Evolutionary conservation across 2,113 vertebrate genomes (phyloP).

Genomic region (Fregata magnificens): DNA sequence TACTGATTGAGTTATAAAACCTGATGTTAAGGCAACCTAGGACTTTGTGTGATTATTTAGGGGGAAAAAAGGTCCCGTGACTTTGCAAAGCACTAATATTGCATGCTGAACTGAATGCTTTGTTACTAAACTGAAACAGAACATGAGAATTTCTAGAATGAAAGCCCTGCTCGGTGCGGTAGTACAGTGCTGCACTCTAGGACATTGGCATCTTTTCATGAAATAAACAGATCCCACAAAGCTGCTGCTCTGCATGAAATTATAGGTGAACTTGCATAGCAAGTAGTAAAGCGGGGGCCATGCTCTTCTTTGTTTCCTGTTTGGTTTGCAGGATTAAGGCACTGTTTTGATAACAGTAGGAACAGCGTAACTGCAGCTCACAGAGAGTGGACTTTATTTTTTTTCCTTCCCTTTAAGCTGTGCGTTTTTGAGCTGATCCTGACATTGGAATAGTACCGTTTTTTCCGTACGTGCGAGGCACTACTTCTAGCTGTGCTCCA

Average conservation of each 20-base stretch:
- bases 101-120: constrained; percentile 18
- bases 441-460: background rate
- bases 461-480: constrained; percentile 23
- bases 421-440: constrained; percentile 6
- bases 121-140: constrained; percentile 49
- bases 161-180: constrained; percentile 14
- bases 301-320: constrained; percentile 62
- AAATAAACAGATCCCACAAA: constrained; percentile 59
- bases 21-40: background rate
- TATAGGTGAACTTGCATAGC: constrained; percentile 40
- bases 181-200: constrained; percentile 39
- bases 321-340: constrained; percentile 33
- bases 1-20: constrained; percentile 7
- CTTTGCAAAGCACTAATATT: constrained; percentile 18
- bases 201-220: constrained; percentile 43
- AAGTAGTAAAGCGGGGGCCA: background rate
- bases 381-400: background rate
- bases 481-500: constrained; percentile 35
- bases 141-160: constrained; percentile 33
- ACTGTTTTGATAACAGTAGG: constrained; percentile 42
- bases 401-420: constrained; percentile 35
- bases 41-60: background rate
- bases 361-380: background rate
- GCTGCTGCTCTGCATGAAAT: constrained; percentile 57
- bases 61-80: background rate